Conservation (phyloP, 2,113 vertebrate species). For the Laterallus jamaicensis region DNA sequence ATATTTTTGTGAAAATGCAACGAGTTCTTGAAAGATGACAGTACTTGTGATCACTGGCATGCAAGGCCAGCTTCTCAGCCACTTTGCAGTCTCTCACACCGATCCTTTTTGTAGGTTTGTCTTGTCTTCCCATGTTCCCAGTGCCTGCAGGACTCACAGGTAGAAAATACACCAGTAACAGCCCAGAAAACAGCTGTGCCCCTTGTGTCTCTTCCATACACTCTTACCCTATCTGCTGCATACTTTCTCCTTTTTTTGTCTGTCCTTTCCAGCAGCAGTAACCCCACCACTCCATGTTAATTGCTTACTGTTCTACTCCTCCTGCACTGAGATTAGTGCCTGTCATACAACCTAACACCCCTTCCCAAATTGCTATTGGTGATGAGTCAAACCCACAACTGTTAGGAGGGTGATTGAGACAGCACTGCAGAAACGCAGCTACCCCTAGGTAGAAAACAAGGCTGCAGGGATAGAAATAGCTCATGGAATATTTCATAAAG, state of each 20-base stretch:
- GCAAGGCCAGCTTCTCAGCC: background rate
- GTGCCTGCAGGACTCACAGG: background rate
- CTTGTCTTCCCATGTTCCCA: background rate
- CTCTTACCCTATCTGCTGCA: background rate
- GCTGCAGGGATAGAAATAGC: background rate
- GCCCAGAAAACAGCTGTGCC: background rate
- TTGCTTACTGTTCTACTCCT: background rate
- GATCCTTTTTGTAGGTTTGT: background rate
- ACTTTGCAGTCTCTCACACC: background rate
- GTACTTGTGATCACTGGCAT: background rate
- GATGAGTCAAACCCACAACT: rapidly evolving
- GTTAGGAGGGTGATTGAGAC: background rate
- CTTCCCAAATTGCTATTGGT: background rate
- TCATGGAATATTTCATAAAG: background rate
- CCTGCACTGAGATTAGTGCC: background rate
- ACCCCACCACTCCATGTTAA: background rate
- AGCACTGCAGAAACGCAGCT: background rate
- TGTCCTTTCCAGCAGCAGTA: background rate
- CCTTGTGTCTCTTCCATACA: background rate
- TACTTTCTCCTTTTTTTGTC: background rate
- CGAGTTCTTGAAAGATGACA: background rate
- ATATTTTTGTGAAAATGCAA: background rate
- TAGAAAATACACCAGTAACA: background rate
- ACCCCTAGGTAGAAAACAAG: background rate
- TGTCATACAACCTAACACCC: background rate